Base-by-base conservation (phyloP, 1,140 invertebrate genomes). In the Trachymyrmex cornetzi region DNA sequence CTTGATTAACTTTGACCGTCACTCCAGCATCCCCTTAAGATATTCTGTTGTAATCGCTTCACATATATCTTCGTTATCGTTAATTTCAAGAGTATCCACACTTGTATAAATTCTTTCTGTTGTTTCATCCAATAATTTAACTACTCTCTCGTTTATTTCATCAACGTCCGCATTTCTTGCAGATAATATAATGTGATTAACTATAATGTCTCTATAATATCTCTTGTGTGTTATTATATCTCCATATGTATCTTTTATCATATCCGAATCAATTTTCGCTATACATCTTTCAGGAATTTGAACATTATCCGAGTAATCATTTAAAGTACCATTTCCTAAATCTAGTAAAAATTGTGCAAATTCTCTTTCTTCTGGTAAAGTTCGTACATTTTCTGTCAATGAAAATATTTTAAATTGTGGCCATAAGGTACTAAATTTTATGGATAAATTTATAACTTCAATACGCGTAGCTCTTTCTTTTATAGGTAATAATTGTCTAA, bases 331-430 rank as follows among this genome's bases (percentile, higher is more conserved):
- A 44, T 61, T 44, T 61, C 74, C 55, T 27, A 75, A 57, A 44
- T 77, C 12, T 24, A 77, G 3, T 61, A 77, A 77, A 77, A 61
- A 77, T 77, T 61, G 34, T 44, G 30, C 34, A 61, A 77, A 77
- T 77, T 77, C 30, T 44, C 5, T 61, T 61, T 77, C 74, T 9
- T 77, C 3, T 44, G 34, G 34, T 19, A 61, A 61, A 61, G 4
- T 5, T 59, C 34, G 63, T 14, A 75, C 38, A 77, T 77, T 63
- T 63, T 77, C 22, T 7, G 34, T 63, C 7, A 66, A 77, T 12
- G 19, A 24, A 67, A 50, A 84, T 84, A 72, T 87, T 50, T 72
- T 71, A 48, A 59, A 63, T 53, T 80, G 44, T n/a, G 48, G 63
- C 44, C 57, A 30, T 50, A 71, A 3, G 24, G 24, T 3, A 82